Base-by-base conservation (phyloP, 2,888 invertebrate species). In the Morpho achilles region DNA sequence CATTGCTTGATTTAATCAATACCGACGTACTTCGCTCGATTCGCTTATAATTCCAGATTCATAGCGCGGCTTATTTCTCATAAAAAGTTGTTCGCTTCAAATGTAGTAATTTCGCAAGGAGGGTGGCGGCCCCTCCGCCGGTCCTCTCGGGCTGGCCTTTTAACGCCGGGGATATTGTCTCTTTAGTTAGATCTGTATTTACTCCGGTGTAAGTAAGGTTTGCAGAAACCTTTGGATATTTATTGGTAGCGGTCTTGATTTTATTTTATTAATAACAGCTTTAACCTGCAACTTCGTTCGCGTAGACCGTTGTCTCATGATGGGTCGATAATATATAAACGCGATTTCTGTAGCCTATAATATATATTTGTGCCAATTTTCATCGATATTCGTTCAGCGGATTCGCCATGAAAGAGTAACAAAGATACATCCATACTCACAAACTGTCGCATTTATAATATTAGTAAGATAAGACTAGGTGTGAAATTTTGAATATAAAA, bases 41-140 rank as follows among this genome's bases (percentile, higher is more conserved):
- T 80, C 80, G 70, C 72, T 86, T 85, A 86, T 87, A 86, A 89
- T 89, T 89, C 80, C 82, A 88, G 85, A 88, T 89, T 88, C 89
- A 89, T 89, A 87, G 82, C 76, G 74, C 81, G 79, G 87, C 85
- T 89, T 87, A 87, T 86, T 71, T 88, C 88, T 85, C 91, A 87
- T 87, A 89, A 90, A 89, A 90, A 89, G 83, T 88, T 88, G 85
- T 87, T 87, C 87, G 87, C 88, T 87, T 86, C 83, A 86, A 89
- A 89, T 84, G 87, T 87, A 86, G 89, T 89, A 89, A 89, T 89
- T 90, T 89, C 80, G 84, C 84, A 77, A 76, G 73, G 83, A 80
- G 84, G 81, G 83, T 74, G 75, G 70, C 67, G 64, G 74, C 68
- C 72, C 72, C 76, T 71, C 72, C 80, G 72, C 75, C 75, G 69